A percentile compares a stretch with the other conserved stretches of the same genome.
Evolutionary conservation across 2,797 vertebrate genomes (phyloP).

Genomic region (Kryptolebias ocellatus): DNA sequence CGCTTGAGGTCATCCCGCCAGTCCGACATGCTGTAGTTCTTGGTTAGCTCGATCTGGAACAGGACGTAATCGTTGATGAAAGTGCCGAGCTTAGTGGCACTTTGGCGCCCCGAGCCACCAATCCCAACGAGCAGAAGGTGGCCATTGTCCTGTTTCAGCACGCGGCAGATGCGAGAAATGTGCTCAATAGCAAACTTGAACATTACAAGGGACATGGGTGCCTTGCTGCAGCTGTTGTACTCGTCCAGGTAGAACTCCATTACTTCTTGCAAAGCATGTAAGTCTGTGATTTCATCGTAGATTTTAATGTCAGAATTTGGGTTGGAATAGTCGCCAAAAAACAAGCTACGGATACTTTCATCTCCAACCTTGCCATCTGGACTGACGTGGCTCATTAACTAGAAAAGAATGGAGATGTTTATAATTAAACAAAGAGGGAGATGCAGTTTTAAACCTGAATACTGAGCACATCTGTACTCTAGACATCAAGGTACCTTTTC

Average conservation of each 20-base stretch:
- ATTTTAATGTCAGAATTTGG: conserved; percentile 78
- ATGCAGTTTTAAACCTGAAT: conserved; percentile 32
- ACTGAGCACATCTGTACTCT: neutral
- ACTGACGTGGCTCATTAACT: conserved; percentile 89
- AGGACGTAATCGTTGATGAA: conserved; percentile 89
- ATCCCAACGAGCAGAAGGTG: conserved; percentile 91
- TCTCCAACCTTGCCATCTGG: conserved; percentile 83
- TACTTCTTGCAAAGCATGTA: conserved; percentile 79
- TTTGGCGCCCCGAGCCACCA: conserved; percentile 91
- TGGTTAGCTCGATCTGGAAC: conserved; percentile 93
- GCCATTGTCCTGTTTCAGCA: conserved; percentile 91
- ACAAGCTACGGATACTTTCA: conserved; percentile 88
- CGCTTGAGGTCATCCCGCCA: conserved; percentile 92
- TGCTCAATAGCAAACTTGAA: conserved; percentile 95
- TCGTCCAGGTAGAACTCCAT: conserved; percentile 93
- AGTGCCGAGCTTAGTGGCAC: conserved; percentile 87
- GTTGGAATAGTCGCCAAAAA: conserved; percentile 91
- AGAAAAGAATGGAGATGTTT: conserved; percentile 12
- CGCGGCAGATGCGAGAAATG: conserved; percentile 92
- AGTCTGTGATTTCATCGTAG: conserved; percentile 91
- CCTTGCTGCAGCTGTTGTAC: conserved; percentile 90
- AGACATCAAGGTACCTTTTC: conserved; percentile 83
- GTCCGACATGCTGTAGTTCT: conserved; percentile 85
- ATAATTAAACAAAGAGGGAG: neutral
- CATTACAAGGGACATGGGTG: conserved; percentile 94